A percentile compares a stretch with the other conserved stretches of the same genome.
phyloP scores from a whole-genome alignment of 2,888 invertebrate species.

The Melieria picta region DNA sequence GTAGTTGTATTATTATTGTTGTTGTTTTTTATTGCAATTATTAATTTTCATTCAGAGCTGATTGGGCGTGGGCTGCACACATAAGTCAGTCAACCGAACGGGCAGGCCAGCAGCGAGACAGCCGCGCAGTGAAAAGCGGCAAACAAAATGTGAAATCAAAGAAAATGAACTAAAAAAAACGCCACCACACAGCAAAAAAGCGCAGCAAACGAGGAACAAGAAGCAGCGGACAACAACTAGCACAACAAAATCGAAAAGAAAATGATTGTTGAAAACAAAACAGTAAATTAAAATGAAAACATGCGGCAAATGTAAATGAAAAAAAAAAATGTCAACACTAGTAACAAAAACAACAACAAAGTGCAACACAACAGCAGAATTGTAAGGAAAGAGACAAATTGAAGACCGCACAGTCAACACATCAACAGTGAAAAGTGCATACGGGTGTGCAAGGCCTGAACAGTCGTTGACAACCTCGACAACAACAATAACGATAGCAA shows the following conservation, averaged over 20 bases:
- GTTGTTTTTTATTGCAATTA: neutral
- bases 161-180: neutral
- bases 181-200: neutral
- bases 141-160: neutral
- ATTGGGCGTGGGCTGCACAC: neutral
- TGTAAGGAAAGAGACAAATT: neutral
- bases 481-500: too few relatives aligned
- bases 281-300: too few relatives aligned
- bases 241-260: neutral
- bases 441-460: too few relatives aligned
- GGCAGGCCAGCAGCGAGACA: neutral
- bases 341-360: constrained; percentile 21
- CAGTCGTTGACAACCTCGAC: too few relatives aligned
- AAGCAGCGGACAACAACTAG: neutral
- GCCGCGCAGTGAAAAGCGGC: neutral
- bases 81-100: neutral
- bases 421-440: too few relatives aligned
- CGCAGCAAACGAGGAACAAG: neutral
- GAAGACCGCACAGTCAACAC: neutral
- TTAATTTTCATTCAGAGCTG: neutral
- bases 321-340: neutral
- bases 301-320: too few relatives aligned
- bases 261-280: too few relatives aligned
- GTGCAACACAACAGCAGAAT: constrained; percentile 17
- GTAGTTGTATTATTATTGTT: neutral